Conservation (phyloP, 2,888 invertebrate genomes). For the Leptopilina drosophilae region DNA sequence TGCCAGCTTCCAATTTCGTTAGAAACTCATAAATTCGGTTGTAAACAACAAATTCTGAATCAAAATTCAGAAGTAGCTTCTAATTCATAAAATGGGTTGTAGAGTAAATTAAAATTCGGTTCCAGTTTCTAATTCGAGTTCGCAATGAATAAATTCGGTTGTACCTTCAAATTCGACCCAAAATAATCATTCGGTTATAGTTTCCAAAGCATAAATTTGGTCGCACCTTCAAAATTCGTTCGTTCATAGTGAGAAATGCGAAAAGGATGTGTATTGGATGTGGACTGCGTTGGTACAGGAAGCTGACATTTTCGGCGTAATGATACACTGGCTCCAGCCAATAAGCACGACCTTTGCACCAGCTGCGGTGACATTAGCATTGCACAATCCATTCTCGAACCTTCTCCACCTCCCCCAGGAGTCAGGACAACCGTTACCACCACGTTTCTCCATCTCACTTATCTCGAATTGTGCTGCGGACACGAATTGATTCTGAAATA, state of each 20-base stretch:
- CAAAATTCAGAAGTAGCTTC: too few species aligned
- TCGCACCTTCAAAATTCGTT: too few species aligned
- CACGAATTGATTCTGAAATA: slow-evolving; percentile 53
- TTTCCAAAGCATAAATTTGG: too few species aligned
- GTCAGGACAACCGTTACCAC: neutral
- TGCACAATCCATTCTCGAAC: slow-evolving; percentile 53
- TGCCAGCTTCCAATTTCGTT: too few species aligned
- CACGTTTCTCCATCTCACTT: slow-evolving; percentile 19
- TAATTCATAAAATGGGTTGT: slow-evolving; percentile 30
- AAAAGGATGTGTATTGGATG: neutral
- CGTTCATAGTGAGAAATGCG: neutral
- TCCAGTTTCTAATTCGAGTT: too few species aligned
- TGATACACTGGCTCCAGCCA: slow-evolving; percentile 54
- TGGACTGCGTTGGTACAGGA: slow-evolving; percentile 20
- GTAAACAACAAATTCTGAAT: too few species aligned
- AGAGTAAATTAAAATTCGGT: too few species aligned
- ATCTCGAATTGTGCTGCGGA: slow-evolving; percentile 34
- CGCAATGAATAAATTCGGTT: too few species aligned
- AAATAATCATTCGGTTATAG: too few species aligned
- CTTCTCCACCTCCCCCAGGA: neutral
- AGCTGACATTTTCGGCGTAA: slow-evolving; percentile 53
- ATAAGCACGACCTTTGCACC: slow-evolving; percentile 55
- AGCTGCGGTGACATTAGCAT: slow-evolving; percentile 58
- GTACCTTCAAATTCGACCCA: too few species aligned
- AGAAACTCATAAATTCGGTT: too few species aligned